Percentiles rank a stretch among this genome's conserved stretches.
These are phyloP conservation scores for Palloptera scutellata DNA, from an alignment of 2,888 invertebrate species.

Conservation along the genomic window DNA sequence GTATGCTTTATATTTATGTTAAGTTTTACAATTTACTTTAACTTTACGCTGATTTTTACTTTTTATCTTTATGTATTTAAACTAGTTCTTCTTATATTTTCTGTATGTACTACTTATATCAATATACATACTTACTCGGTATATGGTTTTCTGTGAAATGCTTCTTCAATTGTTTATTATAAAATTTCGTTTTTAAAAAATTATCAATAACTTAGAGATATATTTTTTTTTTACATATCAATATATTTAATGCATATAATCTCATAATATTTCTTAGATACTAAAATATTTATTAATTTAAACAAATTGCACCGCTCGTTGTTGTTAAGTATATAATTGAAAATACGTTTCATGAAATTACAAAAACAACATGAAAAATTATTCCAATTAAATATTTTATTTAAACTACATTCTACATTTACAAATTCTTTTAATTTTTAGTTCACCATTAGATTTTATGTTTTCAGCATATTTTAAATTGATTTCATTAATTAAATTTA, in stretches of 20 bases:
- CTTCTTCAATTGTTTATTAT: constrained; percentile 6
- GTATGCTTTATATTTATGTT: not conserved
- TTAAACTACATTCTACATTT: constrained; percentile 21
- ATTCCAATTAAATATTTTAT: constrained; percentile 1
- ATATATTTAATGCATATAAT: not conserved
- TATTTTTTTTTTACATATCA: constrained; percentile 9
- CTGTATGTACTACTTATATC: not conserved
- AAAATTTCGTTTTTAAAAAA: constrained; percentile 15
- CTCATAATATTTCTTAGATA: too few species aligned
- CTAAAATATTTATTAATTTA: constrained; percentile 21
- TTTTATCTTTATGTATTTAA: not conserved
- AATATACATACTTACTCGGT: too few species aligned
- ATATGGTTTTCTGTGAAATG: not conserved
- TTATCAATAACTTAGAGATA: constrained; percentile 7
- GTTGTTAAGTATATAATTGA: constrained; percentile 33
- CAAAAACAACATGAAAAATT: not conserved
- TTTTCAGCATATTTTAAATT: not conserved
- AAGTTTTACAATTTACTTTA: not conserved
- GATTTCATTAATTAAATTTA: not conserved
- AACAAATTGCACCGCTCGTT: constrained; percentile 60
- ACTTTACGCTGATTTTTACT: not conserved
- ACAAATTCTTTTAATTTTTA: not conserved
- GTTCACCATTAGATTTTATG: not conserved
- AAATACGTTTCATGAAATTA: too few species aligned
- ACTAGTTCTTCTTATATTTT: not conserved